Evolutionary conservation across 2,888 invertebrate species (phyloP).

Genomic region (Flexamia atlantica): DNA sequence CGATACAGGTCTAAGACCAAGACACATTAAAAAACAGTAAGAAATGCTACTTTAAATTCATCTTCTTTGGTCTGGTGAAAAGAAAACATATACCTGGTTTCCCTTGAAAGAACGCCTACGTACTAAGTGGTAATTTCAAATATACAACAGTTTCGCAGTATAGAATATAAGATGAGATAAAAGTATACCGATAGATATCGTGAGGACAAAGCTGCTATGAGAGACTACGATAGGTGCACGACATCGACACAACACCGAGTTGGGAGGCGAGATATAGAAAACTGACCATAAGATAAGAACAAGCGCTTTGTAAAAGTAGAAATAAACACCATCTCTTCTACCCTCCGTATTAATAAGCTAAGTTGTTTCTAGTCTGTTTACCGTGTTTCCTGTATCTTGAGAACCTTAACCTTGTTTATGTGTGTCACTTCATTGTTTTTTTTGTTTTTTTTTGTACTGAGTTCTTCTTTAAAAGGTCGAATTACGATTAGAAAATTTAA

Average conservation of each 20-base stretch:
- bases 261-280: constrained; percentile 52
- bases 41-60: constrained; percentile 50
- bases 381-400: not conserved
- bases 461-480: not conserved
- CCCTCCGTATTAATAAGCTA: not conserved
- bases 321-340: not conserved
- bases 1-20: constrained; percentile 25
- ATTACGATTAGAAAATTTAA: not conserved
- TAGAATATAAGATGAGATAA: constrained; percentile 50
- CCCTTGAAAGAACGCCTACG: constrained; percentile 7
- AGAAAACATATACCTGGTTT: constrained; percentile 20
- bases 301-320: not conserved
- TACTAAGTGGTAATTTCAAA: constrained; percentile 29
- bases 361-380: constrained; percentile 9
- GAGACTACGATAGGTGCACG: constrained; percentile 50
- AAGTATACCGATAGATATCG: constrained; percentile 52
- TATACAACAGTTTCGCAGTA: constrained; percentile 52
- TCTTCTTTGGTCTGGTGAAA: constrained; percentile 47
- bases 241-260: constrained; percentile 61
- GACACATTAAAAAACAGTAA: constrained; percentile 30
- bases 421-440: not conserved
- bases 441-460: not conserved
- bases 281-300: not conserved
- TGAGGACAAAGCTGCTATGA: constrained; percentile 37
- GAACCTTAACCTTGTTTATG: not conserved